Percentiles rank a stretch among this genome's conserved stretches.
These are phyloP conservation scores for Cossypha caffra DNA, from an alignment of 2,797 vertebrate genomes.

Conservation along the genomic window DNA sequence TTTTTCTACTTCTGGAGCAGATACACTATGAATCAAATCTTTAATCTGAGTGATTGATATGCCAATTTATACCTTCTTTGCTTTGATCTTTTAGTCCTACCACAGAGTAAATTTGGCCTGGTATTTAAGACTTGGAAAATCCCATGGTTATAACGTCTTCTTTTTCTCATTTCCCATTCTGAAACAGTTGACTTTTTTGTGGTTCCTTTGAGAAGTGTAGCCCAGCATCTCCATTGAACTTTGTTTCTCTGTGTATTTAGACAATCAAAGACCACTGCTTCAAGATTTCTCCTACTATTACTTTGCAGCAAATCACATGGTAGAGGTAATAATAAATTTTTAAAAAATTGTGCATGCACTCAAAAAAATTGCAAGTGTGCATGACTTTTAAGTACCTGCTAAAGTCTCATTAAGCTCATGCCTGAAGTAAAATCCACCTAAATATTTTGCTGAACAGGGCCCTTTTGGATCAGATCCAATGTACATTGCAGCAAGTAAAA, in stretches of 20 bases:
- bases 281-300: background rate
- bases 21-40: background rate
- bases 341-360: background rate
- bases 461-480: background rate
- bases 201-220: slow-evolving; percentile 22
- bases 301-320: background rate
- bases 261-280: background rate
- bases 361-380: background rate
- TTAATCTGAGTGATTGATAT: background rate
- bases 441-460: background rate
- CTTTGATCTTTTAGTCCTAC: slow-evolving; percentile 20
- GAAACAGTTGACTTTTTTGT: slow-evolving; percentile 35
- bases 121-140: slow-evolving; percentile 45
- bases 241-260: background rate
- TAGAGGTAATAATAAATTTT: background rate
- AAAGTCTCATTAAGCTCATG: background rate
- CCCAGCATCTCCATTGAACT: background rate
- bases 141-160: background rate
- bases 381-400: background rate
- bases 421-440: slow-evolving; percentile 34
- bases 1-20: background rate
- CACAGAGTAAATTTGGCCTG: background rate
- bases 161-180: slow-evolving; percentile 47
- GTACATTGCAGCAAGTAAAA: slow-evolving; percentile 2
- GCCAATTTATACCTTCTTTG: background rate